Base-by-base conservation (phyloP, 2,113 vertebrate genomes). In the Pluvialis apricaria region DNA sequence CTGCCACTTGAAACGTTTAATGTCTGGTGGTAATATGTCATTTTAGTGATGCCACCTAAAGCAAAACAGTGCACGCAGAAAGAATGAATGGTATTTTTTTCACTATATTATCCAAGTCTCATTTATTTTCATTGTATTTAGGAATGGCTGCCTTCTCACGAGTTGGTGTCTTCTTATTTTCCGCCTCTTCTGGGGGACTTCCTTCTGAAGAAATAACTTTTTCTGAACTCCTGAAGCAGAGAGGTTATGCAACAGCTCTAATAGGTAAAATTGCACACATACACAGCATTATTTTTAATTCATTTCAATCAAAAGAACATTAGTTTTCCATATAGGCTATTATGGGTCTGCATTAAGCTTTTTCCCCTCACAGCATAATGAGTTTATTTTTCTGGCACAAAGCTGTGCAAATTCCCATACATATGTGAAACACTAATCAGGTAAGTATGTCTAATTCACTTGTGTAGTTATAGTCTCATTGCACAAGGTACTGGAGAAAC, bases 141-240 rank as follows among this genome's bases (percentile, higher is more conserved):
- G 98, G 98, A 62, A 97, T 98, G 97, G 97, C 98, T 8, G 86
- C 98, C 16, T 52, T 68, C 29, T 84, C 88, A 28, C 69, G 52
- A 8, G 3, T 96, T 24, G 98, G 98, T 16, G 98, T 98, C 17
- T 98, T 96, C 92, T 20, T 98, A 62, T 98, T 98, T 97, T 88
- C 98, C 10, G 98, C 98, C 34, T 98, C 97, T 10, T 99, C 99
- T 11, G 99, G 99, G 21, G 99, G 99, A 49, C 98, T 99, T 51
- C 98, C 99, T 36, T 77, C 82, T 36, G 95, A 96, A 32, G 99
- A 99, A 97, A 68, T 99, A 24, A 99, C 99, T 4, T 99, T 99
- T 51, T 98, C 99, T 25, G 98, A 85, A 51, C 97, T 99, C 13
- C 97, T 98, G 55, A 98, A 98, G 89, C 92, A 98, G 13, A 97